A percentile compares a stretch with the other conserved stretches of the same genome.
Evolutionary conservation across 2,888 invertebrate genomes (phyloP).

Genomic region (Operophtera brumata): DNA sequence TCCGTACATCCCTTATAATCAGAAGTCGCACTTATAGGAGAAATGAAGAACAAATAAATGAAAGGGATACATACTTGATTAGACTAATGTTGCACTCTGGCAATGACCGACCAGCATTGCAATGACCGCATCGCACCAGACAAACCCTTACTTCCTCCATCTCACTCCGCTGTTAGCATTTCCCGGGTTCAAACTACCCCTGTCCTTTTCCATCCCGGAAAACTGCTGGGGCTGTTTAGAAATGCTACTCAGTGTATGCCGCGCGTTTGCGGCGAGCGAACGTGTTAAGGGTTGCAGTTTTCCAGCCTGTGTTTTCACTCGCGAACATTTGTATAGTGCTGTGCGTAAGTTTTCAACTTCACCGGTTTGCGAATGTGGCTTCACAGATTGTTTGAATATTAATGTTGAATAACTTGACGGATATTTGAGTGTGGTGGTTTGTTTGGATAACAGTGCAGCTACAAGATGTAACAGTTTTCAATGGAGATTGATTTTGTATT

Average conservation of each 20-base stretch:
- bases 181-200: conserved; percentile 39
- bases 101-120: conserved; percentile 74
- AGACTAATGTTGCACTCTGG: conserved; percentile 61
- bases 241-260: conserved; percentile 65
- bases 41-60: conserved; percentile 35
- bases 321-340: conserved; percentile 40
- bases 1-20: conserved; percentile 21
- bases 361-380: conserved; percentile 7
- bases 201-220: conserved; percentile 61
- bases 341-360: conserved; percentile 47
- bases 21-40: conserved; percentile 24
- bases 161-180: conserved; percentile 47
- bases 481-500: conserved; percentile 10
- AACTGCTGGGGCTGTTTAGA: conserved; percentile 63
- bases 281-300: conserved; percentile 43
- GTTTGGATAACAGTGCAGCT: conserved; percentile 18
- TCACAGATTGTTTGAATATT: conserved; percentile 14
- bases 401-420: conserved; percentile 19
- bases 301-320: conserved; percentile 37
- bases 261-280: conserved; percentile 53
- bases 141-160: conserved; percentile 55
- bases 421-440: conserved; percentile 14
- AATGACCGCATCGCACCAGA: conserved; percentile 76
- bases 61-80: conserved; percentile 42
- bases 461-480: conserved; percentile 5